Conservation (phyloP, 1,140 invertebrate genomes). For the Steinernema feltiae region DNA sequence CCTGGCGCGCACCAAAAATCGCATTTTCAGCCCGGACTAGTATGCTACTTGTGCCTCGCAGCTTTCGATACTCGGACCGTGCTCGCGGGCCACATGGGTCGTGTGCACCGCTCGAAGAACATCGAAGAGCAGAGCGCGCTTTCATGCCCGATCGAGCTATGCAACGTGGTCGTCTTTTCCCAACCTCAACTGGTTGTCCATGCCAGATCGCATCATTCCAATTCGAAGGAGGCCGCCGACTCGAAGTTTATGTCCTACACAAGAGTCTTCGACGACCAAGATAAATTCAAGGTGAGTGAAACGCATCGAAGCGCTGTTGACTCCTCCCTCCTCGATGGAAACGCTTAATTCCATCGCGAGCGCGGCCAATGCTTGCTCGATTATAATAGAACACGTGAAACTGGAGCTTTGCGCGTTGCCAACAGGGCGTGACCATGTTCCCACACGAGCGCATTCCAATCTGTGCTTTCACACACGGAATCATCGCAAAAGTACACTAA, state of each 20-base stretch:
- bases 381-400: too few relatives aligned
- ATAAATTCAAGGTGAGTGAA: background rate
- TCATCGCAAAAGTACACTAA: too few relatives aligned
- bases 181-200: background rate
- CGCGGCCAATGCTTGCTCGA: too few relatives aligned
- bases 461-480: too few relatives aligned
- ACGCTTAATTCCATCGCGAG: too few relatives aligned
- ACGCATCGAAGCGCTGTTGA: background rate
- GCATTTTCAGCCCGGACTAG: background rate
- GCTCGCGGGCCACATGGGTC: background rate
- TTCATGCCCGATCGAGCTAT: background rate
- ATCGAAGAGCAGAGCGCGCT: background rate
- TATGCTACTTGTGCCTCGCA: background rate
- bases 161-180: slow-evolving; percentile 3
- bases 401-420: too few relatives aligned
- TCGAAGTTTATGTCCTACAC: slow-evolving; percentile 1
- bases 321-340: too few relatives aligned
- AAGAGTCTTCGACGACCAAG: background rate
- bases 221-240: background rate
- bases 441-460: too few relatives aligned
- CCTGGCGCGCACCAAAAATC: background rate
- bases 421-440: too few relatives aligned
- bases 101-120: slow-evolving; percentile 3
- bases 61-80: background rate
- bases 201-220: background rate